phyloP scores from a whole-genome alignment of 1,140 invertebrate genomes.

The Magallana gigas region DNA sequence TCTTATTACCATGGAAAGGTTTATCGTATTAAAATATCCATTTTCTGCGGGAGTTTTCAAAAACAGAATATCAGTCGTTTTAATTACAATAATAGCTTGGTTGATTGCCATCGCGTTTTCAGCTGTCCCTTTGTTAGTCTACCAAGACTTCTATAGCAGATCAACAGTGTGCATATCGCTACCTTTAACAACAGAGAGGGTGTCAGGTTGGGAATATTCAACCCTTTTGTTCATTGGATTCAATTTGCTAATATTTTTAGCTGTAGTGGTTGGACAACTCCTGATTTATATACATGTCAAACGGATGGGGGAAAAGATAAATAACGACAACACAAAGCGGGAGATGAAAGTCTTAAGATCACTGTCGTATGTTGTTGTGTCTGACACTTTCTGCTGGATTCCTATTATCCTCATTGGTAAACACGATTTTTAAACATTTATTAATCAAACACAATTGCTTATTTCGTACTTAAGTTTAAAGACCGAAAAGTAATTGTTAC shows the following conservation, averaged over 20 bases:
- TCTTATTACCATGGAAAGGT: slow-evolving; percentile 67
- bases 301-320: slow-evolving; percentile 80
- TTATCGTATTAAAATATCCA: slow-evolving; percentile 66
- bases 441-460: no score
- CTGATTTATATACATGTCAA: slow-evolving; percentile 84
- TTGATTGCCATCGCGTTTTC: not conserved
- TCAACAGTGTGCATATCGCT: slow-evolving; percentile 60
- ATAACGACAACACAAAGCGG: slow-evolving; percentile 81
- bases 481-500: no score
- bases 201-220: slow-evolving; percentile 79
- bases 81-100: slow-evolving; percentile 13
- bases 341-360: slow-evolving; percentile 61
- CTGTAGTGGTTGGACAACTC: slow-evolving; percentile 81
- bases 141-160: slow-evolving; percentile 71
- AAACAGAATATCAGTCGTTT: not conserved
- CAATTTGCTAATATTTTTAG: slow-evolving; percentile 79
- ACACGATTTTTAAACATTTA: not conserved
- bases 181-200: slow-evolving; percentile 74
- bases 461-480: no score
- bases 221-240: slow-evolving; percentile 77
- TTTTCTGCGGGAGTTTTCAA: slow-evolving; percentile 54
- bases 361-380: slow-evolving; percentile 76
- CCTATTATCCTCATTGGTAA: slow-evolving; percentile 72
- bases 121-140: slow-evolving; percentile 13
- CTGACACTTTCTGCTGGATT: slow-evolving; percentile 78